Conservation (phyloP, 2,888 invertebrate genomes). For the Ophonus ardosiacus region DNA sequence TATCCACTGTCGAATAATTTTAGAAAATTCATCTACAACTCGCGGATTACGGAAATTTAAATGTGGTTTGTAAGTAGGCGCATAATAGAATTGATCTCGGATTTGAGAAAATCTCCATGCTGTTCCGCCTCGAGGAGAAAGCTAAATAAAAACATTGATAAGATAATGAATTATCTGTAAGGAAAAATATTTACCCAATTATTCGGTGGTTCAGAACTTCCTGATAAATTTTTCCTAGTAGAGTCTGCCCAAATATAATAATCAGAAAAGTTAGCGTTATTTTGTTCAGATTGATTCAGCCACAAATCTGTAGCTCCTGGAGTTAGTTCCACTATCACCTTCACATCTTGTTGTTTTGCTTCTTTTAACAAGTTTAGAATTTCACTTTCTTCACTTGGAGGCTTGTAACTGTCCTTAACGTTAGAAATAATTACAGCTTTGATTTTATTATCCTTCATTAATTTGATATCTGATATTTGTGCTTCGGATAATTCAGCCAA, state of each 20-base stretch:
- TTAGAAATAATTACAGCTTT: slow-evolving; percentile 84
- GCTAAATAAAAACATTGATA: slow-evolving; percentile 69
- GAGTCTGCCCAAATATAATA: slow-evolving; percentile 88
- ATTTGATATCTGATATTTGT: neutral
- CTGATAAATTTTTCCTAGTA: slow-evolving; percentile 72
- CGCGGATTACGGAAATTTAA: slow-evolving; percentile 86
- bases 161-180: neutral
- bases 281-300: slow-evolving; percentile 82
- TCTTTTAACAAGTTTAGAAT: slow-evolving; percentile 75
- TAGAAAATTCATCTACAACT: slow-evolving; percentile 82
- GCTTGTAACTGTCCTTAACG: slow-evolving; percentile 80
- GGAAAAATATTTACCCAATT: slow-evolving; percentile 81
- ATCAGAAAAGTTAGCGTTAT: slow-evolving; percentile 80
- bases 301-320: slow-evolving; percentile 86
- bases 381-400: slow-evolving; percentile 77
- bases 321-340: slow-evolving; percentile 85
- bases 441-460: slow-evolving; percentile 75
- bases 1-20: slow-evolving; percentile 84
- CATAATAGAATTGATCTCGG: slow-evolving; percentile 86
- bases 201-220: slow-evolving; percentile 78
- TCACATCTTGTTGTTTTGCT: slow-evolving; percentile 78
- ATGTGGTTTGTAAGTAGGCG: slow-evolving; percentile 88
- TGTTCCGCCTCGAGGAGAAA: slow-evolving; percentile 77
- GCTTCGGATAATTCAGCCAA: slow-evolving; percentile 79
- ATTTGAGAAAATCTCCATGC: slow-evolving; percentile 85